phyloP scores from a whole-genome alignment of 2,888 invertebrate species.

The Drosophila nr. fundita region DNA sequence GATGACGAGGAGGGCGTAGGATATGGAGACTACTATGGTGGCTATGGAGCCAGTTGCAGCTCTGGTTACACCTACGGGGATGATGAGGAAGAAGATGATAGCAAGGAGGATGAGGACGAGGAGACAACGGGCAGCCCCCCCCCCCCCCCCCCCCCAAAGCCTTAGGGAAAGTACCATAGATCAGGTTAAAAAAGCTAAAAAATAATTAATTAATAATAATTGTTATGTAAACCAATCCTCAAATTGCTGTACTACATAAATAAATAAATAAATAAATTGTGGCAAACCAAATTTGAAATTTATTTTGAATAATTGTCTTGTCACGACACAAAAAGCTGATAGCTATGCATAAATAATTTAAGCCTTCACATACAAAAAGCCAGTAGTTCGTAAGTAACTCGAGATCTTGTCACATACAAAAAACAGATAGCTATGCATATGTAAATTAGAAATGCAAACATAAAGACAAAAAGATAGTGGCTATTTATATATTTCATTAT shows the following conservation, averaged over 20 bases:
- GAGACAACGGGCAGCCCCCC: constrained; percentile 65
- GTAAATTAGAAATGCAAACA: neutral
- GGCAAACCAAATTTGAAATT: neutral
- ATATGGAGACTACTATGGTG: constrained; percentile 84
- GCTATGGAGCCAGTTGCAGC: constrained; percentile 86
- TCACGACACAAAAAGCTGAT: neutral
- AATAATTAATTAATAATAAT: no score
- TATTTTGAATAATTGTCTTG: neutral
- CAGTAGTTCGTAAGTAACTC: neutral
- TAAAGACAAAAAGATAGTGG: no score
- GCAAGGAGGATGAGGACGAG: constrained; percentile 61
- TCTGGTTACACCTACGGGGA: constrained; percentile 84
- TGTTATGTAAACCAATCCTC: neutral
- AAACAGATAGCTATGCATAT: neutral
- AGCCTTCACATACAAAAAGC: neutral
- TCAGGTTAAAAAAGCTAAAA: constrained; percentile 53
- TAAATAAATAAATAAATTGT: constrained; percentile 29
- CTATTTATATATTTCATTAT: neutral
- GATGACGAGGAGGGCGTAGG: constrained; percentile 88
- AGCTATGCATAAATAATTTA: no score
- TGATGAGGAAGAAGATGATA: constrained; percentile 67
- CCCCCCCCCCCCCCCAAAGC: no score
- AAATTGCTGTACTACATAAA: constrained; percentile 18
- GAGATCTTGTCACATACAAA: neutral
- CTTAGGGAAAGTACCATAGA: constrained; percentile 57